Percentiles rank a stretch among this genome's conserved stretches.
Conservation (phyloP, 2,797 vertebrate species). For the Australoheros facetus region DNA sequence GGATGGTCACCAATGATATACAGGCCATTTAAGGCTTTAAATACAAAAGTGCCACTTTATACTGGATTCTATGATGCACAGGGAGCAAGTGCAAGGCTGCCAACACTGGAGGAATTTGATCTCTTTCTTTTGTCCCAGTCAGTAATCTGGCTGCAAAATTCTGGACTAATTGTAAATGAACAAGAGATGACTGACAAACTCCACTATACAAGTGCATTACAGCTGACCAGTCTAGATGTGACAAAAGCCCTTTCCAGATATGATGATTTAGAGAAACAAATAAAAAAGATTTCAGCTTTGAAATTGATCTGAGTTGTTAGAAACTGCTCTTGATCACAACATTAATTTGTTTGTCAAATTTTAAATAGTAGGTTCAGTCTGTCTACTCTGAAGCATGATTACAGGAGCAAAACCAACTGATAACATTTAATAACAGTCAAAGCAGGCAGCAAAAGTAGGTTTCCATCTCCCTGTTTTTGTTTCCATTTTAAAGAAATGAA, state of each 20-base stretch:
- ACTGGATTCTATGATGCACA: background rate
- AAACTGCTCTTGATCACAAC: no score
- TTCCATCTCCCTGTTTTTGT: background rate
- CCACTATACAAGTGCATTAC: background rate
- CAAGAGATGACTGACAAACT: background rate
- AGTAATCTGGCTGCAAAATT: background rate
- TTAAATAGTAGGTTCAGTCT: background rate
- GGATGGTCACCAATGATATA: background rate
- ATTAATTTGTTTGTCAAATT: background rate
- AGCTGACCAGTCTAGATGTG: background rate
- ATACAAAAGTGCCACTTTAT: background rate
- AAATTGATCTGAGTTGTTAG: background rate
- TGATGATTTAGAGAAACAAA: background rate
- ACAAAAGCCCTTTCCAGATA: background rate
- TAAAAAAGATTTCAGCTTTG: background rate
- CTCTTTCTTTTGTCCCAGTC: background rate
- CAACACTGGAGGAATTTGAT: background rate
- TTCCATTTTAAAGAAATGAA: background rate
- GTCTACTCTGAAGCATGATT: background rate
- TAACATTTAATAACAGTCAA: background rate
- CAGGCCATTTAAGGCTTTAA: background rate
- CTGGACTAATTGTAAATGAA: background rate
- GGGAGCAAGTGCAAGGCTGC: background rate
- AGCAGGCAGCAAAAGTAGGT: background rate
- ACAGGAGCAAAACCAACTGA: background rate